Evolutionary conservation across 2,888 invertebrate species (phyloP).

Genomic region (Drosophila robusta): DNA sequence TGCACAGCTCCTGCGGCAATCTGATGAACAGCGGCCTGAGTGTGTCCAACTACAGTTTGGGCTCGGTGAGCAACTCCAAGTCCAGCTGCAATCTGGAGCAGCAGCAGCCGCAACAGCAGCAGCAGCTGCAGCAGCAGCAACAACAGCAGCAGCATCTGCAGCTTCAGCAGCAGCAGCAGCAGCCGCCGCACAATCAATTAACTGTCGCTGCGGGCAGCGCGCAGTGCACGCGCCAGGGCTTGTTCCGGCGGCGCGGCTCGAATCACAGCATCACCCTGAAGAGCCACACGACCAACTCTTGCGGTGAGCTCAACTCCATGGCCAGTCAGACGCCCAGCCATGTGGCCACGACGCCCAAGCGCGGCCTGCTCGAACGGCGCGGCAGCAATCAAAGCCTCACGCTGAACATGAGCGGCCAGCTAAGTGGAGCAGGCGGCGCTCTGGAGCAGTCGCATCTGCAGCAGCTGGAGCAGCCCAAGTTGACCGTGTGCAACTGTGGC

Average conservation of each 20-base stretch:
- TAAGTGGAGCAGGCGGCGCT: constrained; percentile 20
- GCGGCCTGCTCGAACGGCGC: constrained; percentile 92
- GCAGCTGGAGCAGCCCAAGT: constrained; percentile 61
- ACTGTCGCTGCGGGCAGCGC: constrained; percentile 57
- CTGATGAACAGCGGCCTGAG: constrained; percentile 85
- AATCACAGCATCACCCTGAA: constrained; percentile 87
- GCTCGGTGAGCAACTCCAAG: constrained; percentile 85
- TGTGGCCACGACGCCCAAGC: constrained; percentile 85
- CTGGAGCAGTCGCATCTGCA: constrained; percentile 31
- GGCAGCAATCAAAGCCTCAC: constrained; percentile 96
- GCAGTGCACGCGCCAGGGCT: constrained; percentile 63
- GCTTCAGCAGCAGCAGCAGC: constrained; percentile 25
- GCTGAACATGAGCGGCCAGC: constrained; percentile 87
- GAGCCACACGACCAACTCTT: constrained; percentile 84
- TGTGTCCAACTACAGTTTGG: constrained; percentile 87
- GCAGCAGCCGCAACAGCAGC: constrained; percentile 32
- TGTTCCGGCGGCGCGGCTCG: constrained; percentile 84
- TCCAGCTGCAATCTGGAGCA: constrained; percentile 80
- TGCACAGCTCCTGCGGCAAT: constrained; percentile 86
- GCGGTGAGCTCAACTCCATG: constrained; percentile 86
- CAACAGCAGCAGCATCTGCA: constrained; percentile 18
- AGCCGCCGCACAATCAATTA: constrained; percentile 35
- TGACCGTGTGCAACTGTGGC: constrained; percentile 66
- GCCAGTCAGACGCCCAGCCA: constrained; percentile 82
- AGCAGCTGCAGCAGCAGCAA: neutral